Evolutionary conservation across 2,797 vertebrate species (phyloP), one percentile per base, ranked within the genome.

Genomic region (Halcyon smyrnensis): DNA sequence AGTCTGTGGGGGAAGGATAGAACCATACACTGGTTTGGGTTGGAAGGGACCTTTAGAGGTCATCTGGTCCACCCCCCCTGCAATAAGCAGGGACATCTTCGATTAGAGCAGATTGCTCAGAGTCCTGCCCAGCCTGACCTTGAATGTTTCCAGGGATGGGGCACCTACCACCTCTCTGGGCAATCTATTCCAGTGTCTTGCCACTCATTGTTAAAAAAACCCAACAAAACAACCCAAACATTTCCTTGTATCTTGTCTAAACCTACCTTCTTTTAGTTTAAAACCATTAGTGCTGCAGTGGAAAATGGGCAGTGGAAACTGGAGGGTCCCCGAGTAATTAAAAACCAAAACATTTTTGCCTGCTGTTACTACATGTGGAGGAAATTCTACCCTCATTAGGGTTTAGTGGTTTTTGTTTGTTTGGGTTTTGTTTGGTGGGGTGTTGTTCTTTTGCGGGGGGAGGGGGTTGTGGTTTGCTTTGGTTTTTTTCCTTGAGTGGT

Each of bases 251-350:
- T 34, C 12, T 57, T 34, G 12, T 34, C n/a, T 57, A 34, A 34
- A n/a, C 34, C 56, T 57, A 23, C 12, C 20, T n/a, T 56, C 56
- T 23, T 57, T 57, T 57, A 57, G 20, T 57, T 57, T 57, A 57
- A 57, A 34, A 57, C n/a, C 12, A 57, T 57, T 57, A 57, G 53
- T 18, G n/a, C 9, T 56, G 32, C 54, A 56, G 18, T 56, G 54
- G 30, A 13, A 3, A 13, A 17, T 16, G 50, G n/a, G 23, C 16
- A 5, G 51, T 13, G 39, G 32, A 43, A 69, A 36, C 9, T 3
- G n/a, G 15, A 46, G 23, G 7, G 20, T 9, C 17, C 10, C 7
- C 1, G 0, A 36, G 16, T 28, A 43, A 24, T 17, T 27, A 18
- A 10, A 51, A 28, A 51, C 36, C 30, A 32, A 87, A 74, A 20